phyloP scores from a whole-genome alignment of 2,797 vertebrate genomes.

The Rhinophrynus dorsalis region DNA sequence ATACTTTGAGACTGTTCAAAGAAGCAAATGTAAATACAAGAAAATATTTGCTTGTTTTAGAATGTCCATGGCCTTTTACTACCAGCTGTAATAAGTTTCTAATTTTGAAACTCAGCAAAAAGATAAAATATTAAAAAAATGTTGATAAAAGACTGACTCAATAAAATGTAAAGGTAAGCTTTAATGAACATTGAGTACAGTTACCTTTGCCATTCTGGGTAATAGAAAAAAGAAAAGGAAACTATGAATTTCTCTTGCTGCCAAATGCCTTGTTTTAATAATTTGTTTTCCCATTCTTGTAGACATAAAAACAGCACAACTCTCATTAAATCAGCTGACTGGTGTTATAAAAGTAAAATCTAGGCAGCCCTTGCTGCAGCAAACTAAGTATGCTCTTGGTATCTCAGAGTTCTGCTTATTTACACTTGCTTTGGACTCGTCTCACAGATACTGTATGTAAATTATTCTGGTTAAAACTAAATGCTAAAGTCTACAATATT shows the following conservation, averaged over 20 bases:
- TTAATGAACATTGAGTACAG: conserved; percentile 92
- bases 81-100: conserved; percentile 86
- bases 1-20: neutral
- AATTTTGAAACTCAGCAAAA: conserved; percentile 93
- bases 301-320: conserved; percentile 86
- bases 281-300: conserved; percentile 94
- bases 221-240: conserved; percentile 84
- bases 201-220: conserved; percentile 95
- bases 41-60: conserved; percentile 5
- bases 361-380: conserved; percentile 78
- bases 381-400: conserved; percentile 71
- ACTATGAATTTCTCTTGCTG: conserved; percentile 98
- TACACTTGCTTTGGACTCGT: conserved; percentile 88
- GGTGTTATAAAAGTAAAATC: conserved; percentile 78
- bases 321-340: conserved; percentile 97
- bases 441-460: conserved; percentile 87
- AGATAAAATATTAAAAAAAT: conserved; percentile 47
- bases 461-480: conserved; percentile 91
- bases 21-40: conserved; percentile 4
- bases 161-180: conserved; percentile 92
- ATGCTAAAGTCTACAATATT: conserved; percentile 98
- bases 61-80: conserved; percentile 80
- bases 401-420: conserved; percentile 89
- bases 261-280: conserved; percentile 96
- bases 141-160: conserved; percentile 83